A percentile compares a stretch with the other conserved stretches of the same genome.
These are phyloP conservation scores for Harpegnathos saltator DNA, from an alignment of 1,140 invertebrate genomes.

Conservation along the genomic window DNA sequence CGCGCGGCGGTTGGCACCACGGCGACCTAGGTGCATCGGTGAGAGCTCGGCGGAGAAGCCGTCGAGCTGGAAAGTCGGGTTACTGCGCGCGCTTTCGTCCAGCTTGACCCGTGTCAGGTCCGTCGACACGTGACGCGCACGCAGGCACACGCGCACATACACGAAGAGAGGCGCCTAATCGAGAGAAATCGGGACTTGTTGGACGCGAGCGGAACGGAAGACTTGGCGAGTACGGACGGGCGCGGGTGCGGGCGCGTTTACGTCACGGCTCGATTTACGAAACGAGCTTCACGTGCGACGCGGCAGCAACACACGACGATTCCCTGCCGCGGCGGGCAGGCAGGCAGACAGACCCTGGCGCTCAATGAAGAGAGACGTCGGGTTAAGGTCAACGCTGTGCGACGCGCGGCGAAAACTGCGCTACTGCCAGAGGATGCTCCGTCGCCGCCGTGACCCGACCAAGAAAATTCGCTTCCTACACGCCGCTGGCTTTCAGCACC, in stretches of 20 bases:
- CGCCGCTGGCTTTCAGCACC: conserved; percentile 1
- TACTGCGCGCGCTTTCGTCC: conserved; percentile 16
- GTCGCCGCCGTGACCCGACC: conserved; percentile 2
- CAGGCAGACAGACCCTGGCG: too few species aligned
- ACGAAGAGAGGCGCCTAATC: too few species aligned
- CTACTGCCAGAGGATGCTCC: conserved; percentile 21
- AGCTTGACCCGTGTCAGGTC: neutral
- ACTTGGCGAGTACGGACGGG: too few species aligned
- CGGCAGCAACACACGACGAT: too few species aligned
- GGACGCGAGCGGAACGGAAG: neutral
- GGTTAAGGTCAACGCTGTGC: conserved; percentile 70
- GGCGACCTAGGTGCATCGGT: neutral
- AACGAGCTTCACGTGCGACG: neutral
- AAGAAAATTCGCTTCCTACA: conserved; percentile 45
- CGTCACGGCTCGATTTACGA: conserved; percentile 19
- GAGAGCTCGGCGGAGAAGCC: conserved; percentile 45
- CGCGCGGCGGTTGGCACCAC: too few species aligned
- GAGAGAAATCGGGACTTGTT: conserved; percentile 17
- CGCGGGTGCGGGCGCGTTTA: too few species aligned
- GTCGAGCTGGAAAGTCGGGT: conserved; percentile 64
- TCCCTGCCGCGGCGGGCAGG: too few species aligned
- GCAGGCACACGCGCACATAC: neutral
- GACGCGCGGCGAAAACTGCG: conserved; percentile 17
- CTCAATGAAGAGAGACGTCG: conserved; percentile 66
- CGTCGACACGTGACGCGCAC: conserved; percentile 11